Evolutionary conservation across 2,113 vertebrate genomes (phyloP), one percentile per base, ranked within the genome.

Genomic region (Oceanodroma tethys): DNA sequence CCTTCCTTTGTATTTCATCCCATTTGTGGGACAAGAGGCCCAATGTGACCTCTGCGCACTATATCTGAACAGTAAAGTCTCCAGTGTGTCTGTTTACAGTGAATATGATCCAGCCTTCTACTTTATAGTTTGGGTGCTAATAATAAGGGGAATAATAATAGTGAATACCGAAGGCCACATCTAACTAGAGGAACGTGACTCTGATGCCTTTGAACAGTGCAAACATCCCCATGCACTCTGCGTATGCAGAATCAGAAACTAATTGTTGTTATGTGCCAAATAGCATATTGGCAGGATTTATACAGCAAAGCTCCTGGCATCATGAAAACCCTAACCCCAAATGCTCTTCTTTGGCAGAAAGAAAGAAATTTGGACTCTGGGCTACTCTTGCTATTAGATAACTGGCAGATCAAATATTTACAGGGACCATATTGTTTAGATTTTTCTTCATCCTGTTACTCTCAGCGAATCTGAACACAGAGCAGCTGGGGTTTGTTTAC

Each of bases 351-450:
- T 95, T 96, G 97, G 96, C 96, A 93, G 84, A 66, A 90, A 74
- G 71, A 84, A 91, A 45, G 58, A 87, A 96, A 94, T 88, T 79
- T 97, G 81, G 95, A 79, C 90, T 88, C 91, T 86, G 94, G 88
- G 93, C 71, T 90, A 95, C 81, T 95, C 86, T 95, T 88, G 70
- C 93, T 88, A 85, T 94, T 92, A 94, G 91, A 96, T 96, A 96
- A 97, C 90, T 95, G 95, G 94, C 96, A 96, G 88, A 97, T 97
- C 95, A 97, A 97, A 97, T 97, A 97, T 97, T 98, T 97, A 96
- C 95, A 97, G 84, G 88, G 86, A 98, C 74, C 96, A 96, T 96
- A 97, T 97, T 97, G 95, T 96, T 97, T 97, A 93, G 88, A 93
- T 96, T 97, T 97, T 96, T 91, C 88, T 97, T 90, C 82, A 87